Percentiles rank a stretch among this genome's conserved stretches.
These are phyloP conservation scores for Polydrusus pterygomalis DNA, from an alignment of 2,888 invertebrate species.

Conservation along the genomic window DNA sequence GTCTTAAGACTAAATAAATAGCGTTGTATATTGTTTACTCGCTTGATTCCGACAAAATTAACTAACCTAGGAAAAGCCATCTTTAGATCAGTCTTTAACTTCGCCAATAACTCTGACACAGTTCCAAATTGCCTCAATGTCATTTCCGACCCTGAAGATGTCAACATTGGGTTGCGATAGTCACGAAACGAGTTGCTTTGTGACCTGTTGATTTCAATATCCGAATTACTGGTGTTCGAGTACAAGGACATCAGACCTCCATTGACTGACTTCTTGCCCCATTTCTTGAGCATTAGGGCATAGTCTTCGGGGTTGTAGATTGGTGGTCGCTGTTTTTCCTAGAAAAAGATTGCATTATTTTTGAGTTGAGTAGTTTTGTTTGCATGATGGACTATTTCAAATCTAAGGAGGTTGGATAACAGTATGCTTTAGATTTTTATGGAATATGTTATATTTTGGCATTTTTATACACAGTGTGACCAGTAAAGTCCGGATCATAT, in stretches of 20 bases:
- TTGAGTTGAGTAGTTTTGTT: too few relatives aligned
- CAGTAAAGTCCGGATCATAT: too few relatives aligned
- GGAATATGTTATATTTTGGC: too few relatives aligned
- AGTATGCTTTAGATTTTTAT: too few relatives aligned
- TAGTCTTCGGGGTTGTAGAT: constrained; percentile 95
- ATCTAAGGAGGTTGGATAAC: too few relatives aligned
- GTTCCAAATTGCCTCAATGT: constrained; percentile 90
- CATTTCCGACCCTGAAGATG: constrained; percentile 86
- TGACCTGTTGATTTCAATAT: constrained; percentile 63
- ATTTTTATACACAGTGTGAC: too few relatives aligned
- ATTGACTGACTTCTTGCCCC: constrained; percentile 80
- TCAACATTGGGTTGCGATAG: constrained; percentile 80
- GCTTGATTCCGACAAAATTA: not conserved
- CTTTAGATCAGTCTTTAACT: constrained; percentile 89
- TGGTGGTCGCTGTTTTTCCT: constrained; percentile 91
- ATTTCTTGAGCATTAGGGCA: constrained; percentile 85
- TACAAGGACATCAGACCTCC: constrained; percentile 65
- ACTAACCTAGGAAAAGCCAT: constrained; percentile 90
- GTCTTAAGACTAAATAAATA: too few relatives aligned
- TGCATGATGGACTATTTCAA: too few relatives aligned
- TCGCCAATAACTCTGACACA: constrained; percentile 90
- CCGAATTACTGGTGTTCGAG: constrained; percentile 62
- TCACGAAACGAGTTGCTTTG: constrained; percentile 67
- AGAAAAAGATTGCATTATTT: constrained; percentile 47
- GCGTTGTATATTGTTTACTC: too few relatives aligned